A percentile compares a stretch with the other conserved stretches of the same genome.
These are phyloP conservation scores for Anguilla japonica DNA, from an alignment of 2,113 vertebrate species.

Conservation along the genomic window DNA sequence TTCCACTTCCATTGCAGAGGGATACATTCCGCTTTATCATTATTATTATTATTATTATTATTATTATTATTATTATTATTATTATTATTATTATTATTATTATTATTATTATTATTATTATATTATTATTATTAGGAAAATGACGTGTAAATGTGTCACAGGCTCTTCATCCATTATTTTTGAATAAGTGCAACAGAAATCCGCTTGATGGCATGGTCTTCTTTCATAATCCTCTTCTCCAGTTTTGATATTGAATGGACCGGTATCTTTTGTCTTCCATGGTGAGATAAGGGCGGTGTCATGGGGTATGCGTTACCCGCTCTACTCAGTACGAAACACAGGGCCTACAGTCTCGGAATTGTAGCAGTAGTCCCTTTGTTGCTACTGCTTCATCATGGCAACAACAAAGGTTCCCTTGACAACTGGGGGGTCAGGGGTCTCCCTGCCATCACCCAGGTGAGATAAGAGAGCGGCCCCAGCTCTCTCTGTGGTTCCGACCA, in stretches of 20 bases:
- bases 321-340: constrained; percentile 8
- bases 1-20: background rate
- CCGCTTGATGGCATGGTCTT: background rate
- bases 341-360: background rate
- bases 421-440: constrained; percentile 43
- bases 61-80: constrained; percentile 1
- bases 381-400: constrained; percentile 20
- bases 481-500: background rate
- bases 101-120: no score
- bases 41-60: background rate
- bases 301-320: background rate
- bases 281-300: background rate
- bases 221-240: background rate
- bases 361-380: constrained; percentile 47
- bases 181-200: background rate
- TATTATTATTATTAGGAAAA: constrained; percentile 6
- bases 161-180: background rate
- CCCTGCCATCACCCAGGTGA: constrained; percentile 45
- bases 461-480: constrained; percentile 42
- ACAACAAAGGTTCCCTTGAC: constrained; percentile 57
- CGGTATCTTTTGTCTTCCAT: background rate
- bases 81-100: background rate
- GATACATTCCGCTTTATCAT: background rate
- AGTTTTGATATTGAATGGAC: background rate
- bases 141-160: background rate